A percentile compares a stretch with the other conserved stretches of the same genome.
Evolutionary conservation across 1,140 invertebrate species (phyloP).

Genomic region (Ectropis grisescens): DNA sequence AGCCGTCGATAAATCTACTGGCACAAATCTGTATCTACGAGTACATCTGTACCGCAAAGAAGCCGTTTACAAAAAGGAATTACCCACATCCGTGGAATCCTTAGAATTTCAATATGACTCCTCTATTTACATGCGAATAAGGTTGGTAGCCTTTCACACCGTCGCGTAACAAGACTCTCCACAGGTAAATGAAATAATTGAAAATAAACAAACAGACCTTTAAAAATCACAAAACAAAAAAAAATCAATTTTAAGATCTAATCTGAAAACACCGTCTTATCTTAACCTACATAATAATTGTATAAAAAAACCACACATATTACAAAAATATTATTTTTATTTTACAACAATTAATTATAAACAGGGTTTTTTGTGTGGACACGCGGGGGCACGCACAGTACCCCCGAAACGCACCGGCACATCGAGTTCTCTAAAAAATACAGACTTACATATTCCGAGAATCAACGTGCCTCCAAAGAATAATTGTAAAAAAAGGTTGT

Average conservation of each 20-base stretch:
- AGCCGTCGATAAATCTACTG: slow-evolving; percentile 9
- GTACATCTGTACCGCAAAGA: slow-evolving; percentile 22
- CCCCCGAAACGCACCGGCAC: too few relatives aligned
- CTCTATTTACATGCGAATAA: slow-evolving; percentile 39
- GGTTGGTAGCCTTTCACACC: slow-evolving; percentile 13
- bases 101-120: slow-evolving; percentile 43
- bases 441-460: too few relatives aligned
- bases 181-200: too few relatives aligned
- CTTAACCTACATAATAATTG: not conserved
- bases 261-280: not conserved
- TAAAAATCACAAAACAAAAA: not conserved
- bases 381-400: too few relatives aligned
- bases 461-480: too few relatives aligned
- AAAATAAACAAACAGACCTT: not conserved
- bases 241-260: not conserved
- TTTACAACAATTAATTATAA: too few relatives aligned
- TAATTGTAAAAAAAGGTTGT: too few relatives aligned
- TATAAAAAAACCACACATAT: not conserved
- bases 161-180: slow-evolving; percentile 7
- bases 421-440: too few relatives aligned
- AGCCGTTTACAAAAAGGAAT: slow-evolving; percentile 30
- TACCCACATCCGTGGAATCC: slow-evolving; percentile 31
- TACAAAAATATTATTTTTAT: not conserved
- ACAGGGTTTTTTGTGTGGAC: too few relatives aligned
- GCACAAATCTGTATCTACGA: slow-evolving; percentile 15